Evolutionary conservation across 2,888 invertebrate species (phyloP), one percentile per base, ranked within the genome.

Genomic region (Cheiracanthium punctorium): DNA sequence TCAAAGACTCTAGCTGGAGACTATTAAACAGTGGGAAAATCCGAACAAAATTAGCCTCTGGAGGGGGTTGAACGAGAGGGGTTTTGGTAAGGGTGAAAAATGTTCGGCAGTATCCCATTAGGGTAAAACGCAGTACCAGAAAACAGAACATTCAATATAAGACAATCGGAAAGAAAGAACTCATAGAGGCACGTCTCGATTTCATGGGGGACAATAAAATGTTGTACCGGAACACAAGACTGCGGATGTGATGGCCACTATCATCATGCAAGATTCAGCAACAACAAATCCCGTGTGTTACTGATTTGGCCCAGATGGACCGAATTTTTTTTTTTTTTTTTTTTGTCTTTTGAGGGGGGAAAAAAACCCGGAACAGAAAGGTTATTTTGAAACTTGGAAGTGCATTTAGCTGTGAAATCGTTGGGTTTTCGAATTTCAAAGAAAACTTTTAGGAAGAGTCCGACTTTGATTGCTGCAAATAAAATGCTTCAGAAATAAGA

Each of bases 171-270:
- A n/a, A 58, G 69, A 20, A n/a, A 14, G 52, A 28, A 24, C 7
- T n/a, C 72, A 52, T 72, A 52, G 74, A 74, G 72, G 65, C 82
- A 84, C 84, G 84, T 84, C 32, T 69, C 37, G 79, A 79, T 84
- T 84, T 84, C 84, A 84, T 84, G 76, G 84, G 43, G 29, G 30
- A 84, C 84, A 73, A 84, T 84, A 84, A 84, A 82, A 20, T 67
- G 70, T 30, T 24, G 24, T 58, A 76, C 32, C 24, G 12, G 58
- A 17, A 37, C n/a, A 33, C 65, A 48, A 24, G n/a, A 10, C 29
- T 33, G 14, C 24, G 17, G 24, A 71, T 43, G 24, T 24, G 14
- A 41, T 20, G 43, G 71, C 71, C 71, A 82, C 70, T 75, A 76
- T 48, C 76, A 58, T 70, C 70, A 79, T 48, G 70, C 33, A 70